Evolutionary conservation across 2,113 vertebrate genomes (phyloP).

Genomic region (Gopherus evgoodei): DNA sequence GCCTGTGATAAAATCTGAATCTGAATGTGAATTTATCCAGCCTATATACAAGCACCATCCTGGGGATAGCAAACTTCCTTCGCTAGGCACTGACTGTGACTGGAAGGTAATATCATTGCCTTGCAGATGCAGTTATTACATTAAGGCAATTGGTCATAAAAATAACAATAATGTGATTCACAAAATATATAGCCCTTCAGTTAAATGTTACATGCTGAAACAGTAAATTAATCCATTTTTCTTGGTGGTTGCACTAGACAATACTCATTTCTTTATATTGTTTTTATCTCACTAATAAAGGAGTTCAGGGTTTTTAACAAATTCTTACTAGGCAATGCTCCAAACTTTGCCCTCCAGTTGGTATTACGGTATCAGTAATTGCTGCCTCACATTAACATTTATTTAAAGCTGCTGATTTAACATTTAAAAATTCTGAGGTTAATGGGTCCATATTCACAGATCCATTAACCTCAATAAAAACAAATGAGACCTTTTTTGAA

Average conservation of each 20-base stretch:
- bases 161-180: conserved; percentile 59
- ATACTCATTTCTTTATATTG: conserved; percentile 60
- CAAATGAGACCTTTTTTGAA: conserved; percentile 86
- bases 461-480: conserved; percentile 89
- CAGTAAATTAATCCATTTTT: conserved; percentile 58
- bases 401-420: conserved; percentile 89
- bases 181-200: conserved; percentile 13
- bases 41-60: neutral
- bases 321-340: conserved; percentile 73
- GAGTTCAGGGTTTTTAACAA: conserved; percentile 73
- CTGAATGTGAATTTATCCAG: neutral
- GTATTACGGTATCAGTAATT: conserved; percentile 83
- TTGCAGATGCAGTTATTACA: conserved; percentile 11
- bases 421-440: conserved; percentile 87
- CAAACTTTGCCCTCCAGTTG: conserved; percentile 82
- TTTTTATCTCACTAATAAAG: conserved; percentile 72
- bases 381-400: conserved; percentile 84
- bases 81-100: neutral
- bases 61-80: neutral
- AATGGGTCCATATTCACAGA: conserved; percentile 82
- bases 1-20: neutral
- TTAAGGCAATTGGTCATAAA: conserved; percentile 42
- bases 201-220: conserved; percentile 55
- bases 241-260: conserved; percentile 51
- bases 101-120: conserved; percentile 42